phyloP scores from a whole-genome alignment of 2,888 invertebrate species.

The Drosophila nigricruria region DNA sequence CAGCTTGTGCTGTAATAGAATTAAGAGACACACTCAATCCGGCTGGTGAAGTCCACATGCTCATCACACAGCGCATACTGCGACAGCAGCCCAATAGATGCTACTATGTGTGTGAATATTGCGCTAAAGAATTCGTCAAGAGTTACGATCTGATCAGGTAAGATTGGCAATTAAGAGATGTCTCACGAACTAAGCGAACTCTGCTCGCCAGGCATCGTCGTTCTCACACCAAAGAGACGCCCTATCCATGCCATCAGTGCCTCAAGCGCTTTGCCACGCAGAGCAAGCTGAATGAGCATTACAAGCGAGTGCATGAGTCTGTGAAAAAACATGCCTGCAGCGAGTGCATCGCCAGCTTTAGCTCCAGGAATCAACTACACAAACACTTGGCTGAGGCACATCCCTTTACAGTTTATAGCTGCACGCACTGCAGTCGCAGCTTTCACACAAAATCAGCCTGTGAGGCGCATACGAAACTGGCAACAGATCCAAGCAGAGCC shows the following conservation, averaged over 20 bases:
- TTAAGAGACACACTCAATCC: slow-evolving; percentile 29
- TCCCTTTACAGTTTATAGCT: slow-evolving; percentile 2
- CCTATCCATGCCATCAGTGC: slow-evolving; percentile 70
- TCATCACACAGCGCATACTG: slow-evolving; percentile 38
- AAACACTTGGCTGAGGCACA: slow-evolving; percentile 11
- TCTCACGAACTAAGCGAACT: background rate
- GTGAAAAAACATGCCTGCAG: slow-evolving; percentile 21
- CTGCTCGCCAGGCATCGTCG: slow-evolving; percentile 61
- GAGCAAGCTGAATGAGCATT: slow-evolving; percentile 63
- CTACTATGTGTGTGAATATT: slow-evolving; percentile 71
- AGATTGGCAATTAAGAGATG: background rate
- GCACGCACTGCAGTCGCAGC: slow-evolving; percentile 3
- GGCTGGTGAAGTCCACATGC: background rate
- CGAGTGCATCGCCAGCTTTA: slow-evolving; percentile 12
- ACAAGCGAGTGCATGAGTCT: slow-evolving; percentile 37
- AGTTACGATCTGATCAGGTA: slow-evolving; percentile 75
- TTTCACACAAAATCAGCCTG: slow-evolving; percentile 10
- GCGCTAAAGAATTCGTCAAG: slow-evolving; percentile 72
- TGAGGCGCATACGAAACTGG: slow-evolving; percentile 5
- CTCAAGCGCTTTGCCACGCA: slow-evolving; percentile 56
- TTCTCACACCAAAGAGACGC: slow-evolving; percentile 68
- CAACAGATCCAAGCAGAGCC: background rate
- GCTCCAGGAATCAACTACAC: slow-evolving; percentile 6
- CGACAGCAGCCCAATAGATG: slow-evolving; percentile 23
- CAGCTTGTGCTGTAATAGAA: slow-evolving; percentile 22